These are phyloP conservation scores for Chaetops frenatus DNA, from an alignment of 2,113 vertebrate genomes.

Conservation along the genomic window DNA sequence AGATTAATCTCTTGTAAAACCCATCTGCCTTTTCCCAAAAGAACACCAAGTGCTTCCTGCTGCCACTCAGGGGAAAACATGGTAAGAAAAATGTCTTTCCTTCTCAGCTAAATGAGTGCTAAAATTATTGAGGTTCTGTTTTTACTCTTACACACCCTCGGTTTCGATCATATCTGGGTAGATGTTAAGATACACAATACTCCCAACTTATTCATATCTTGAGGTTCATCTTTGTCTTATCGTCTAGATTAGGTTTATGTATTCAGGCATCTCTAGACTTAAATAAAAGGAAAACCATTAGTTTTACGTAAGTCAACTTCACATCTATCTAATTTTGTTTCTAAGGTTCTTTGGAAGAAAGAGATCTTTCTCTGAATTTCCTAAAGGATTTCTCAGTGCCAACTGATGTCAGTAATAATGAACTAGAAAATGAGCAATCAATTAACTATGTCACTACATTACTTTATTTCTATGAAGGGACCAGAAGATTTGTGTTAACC, in stretches of 20 bases:
- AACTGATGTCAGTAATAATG: not conserved
- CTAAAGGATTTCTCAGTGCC: conserved; percentile 14
- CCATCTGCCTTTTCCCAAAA: not conserved
- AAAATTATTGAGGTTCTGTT: not conserved
- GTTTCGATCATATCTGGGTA: not conserved
- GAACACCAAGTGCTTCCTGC: not conserved
- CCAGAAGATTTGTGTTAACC: not conserved
- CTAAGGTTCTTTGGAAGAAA: not conserved
- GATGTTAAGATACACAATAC: not conserved
- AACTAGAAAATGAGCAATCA: not conserved
- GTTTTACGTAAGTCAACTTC: not conserved
- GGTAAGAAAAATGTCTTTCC: not conserved
- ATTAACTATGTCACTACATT: not conserved
- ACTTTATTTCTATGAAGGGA: not conserved
- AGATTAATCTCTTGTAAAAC: not conserved
- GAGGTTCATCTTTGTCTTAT: not conserved
- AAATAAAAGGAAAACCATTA: not conserved
- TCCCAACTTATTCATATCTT: not conserved
- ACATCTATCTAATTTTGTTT: not conserved
- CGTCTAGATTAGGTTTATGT: not conserved
- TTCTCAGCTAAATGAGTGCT: not conserved
- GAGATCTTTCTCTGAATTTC: not conserved
- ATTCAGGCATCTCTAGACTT: not conserved
- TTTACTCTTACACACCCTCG: not conserved
- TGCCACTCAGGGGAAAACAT: not conserved